phyloP scores from a whole-genome alignment of 2,888 invertebrate species.

The Habroteleia sp. region DNA sequence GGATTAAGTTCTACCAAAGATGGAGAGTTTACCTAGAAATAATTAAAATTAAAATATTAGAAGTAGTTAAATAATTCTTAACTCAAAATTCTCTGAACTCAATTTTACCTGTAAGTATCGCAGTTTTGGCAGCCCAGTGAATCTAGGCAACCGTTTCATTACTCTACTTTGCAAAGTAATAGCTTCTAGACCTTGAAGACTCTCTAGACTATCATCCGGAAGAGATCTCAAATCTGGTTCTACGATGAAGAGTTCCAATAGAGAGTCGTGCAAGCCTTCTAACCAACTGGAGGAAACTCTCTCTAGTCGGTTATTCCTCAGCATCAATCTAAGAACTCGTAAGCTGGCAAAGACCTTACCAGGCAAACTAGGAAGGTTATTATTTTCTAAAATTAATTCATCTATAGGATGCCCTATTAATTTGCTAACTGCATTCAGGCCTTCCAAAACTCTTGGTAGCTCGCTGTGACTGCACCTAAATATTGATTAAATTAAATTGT shows the following conservation, averaged over 20 bases:
- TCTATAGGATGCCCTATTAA: conserved; percentile 88
- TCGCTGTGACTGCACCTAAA: conserved; percentile 96
- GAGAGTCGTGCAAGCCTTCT: conserved; percentile 87
- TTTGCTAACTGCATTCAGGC: conserved; percentile 86
- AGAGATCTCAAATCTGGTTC: conserved; percentile 90
- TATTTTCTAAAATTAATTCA: conserved; percentile 93
- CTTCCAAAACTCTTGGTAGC: conserved; percentile 88
- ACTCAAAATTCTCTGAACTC: neutral
- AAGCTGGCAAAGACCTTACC: conserved; percentile 90
- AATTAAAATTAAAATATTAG: neutral
- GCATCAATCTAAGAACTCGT: conserved; percentile 89
- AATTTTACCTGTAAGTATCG: conserved; percentile 85
- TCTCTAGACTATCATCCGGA: conserved; percentile 89
- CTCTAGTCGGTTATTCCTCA: conserved; percentile 91
- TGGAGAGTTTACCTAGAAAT: conserved; percentile 87
- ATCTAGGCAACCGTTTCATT: conserved; percentile 88
- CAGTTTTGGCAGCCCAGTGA: conserved; percentile 86
- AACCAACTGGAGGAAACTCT: conserved; percentile 91
- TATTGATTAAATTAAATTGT: neutral
- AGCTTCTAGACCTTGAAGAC: conserved; percentile 89
- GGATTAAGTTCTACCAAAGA: conserved; percentile 86
- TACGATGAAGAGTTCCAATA: conserved; percentile 92
- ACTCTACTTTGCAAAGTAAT: conserved; percentile 90
- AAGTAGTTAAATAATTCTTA: neutral
- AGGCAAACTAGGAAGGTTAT: conserved; percentile 91